phyloP scores from a whole-genome alignment of 2,888 invertebrate genomes.

The Ecliptopera silaceata region DNA sequence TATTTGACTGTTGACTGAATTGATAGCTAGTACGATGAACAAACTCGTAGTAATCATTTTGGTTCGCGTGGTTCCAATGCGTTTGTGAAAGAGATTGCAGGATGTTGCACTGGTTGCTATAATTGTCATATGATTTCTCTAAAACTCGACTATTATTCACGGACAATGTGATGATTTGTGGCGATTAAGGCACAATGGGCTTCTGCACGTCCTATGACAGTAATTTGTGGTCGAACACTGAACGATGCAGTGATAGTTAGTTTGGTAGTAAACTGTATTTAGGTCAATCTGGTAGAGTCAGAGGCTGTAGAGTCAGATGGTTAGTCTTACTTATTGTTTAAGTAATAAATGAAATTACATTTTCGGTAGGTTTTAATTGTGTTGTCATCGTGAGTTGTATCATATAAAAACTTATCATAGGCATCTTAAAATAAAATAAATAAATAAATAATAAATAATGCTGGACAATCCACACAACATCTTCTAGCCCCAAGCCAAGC shows the following conservation, averaged over 20 bases:
- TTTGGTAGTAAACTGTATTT: slow-evolving; percentile 39
- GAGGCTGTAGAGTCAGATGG: slow-evolving; percentile 20
- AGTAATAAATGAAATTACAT: no score
- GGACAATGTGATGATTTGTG: slow-evolving; percentile 58
- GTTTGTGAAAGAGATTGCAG: slow-evolving; percentile 56
- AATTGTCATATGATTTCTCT: slow-evolving; percentile 59
- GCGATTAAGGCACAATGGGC: slow-evolving; percentile 46
- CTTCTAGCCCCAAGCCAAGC: no score
- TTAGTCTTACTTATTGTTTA: slow-evolving; percentile 7
- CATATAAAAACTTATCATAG: no score
- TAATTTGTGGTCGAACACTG: slow-evolving; percentile 48
- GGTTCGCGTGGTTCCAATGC: slow-evolving; percentile 35
- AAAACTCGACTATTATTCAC: slow-evolving; percentile 59
- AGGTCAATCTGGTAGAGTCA: slow-evolving; percentile 35
- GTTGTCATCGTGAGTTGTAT: no score
- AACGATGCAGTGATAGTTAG: slow-evolving; percentile 31
- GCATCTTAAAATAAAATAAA: no score
- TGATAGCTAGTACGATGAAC: slow-evolving; percentile 44
- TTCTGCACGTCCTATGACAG: slow-evolving; percentile 51
- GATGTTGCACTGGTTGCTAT: slow-evolving; percentile 62
- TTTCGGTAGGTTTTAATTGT: no score
- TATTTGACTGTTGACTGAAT: slow-evolving; percentile 54
- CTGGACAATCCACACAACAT: no score
- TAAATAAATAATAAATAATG: no score
- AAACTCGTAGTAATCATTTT: slow-evolving; percentile 51